Conservation (phyloP, 2,888 invertebrate genomes). For the Acleris literana region DNA sequence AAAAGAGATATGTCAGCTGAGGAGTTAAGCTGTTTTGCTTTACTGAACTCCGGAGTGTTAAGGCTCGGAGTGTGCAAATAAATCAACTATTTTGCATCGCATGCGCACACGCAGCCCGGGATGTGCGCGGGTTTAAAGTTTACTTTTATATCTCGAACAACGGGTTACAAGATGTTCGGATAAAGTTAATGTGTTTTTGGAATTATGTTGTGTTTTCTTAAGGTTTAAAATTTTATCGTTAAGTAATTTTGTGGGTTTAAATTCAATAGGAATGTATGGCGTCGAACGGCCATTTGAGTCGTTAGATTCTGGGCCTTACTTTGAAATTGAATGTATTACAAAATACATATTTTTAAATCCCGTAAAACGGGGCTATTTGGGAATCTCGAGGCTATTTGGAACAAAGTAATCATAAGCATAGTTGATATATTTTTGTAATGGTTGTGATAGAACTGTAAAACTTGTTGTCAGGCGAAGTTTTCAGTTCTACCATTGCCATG, state of each 20-base stretch:
- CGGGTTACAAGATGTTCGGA: constrained; percentile 36
- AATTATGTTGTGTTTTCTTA: constrained; percentile 21
- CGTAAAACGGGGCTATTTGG: too few species aligned
- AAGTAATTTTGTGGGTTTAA: neutral
- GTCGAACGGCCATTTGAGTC: too few species aligned
- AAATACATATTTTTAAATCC: too few species aligned
- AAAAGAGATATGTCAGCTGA: neutral
- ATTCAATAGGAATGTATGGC: neutral
- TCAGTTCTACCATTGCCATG: too few species aligned
- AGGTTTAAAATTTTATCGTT: neutral
- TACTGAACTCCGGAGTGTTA: constrained; percentile 50
- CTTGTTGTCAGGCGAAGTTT: too few species aligned
- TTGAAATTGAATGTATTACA: too few species aligned
- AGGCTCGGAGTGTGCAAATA: constrained; percentile 59
- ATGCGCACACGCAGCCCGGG: constrained; percentile 31
- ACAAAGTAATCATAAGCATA: too few species aligned
- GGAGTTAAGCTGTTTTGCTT: constrained; percentile 17
- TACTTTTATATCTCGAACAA: constrained; percentile 32
- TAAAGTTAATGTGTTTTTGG: constrained; percentile 24
- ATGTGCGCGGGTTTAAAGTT: constrained; percentile 19
- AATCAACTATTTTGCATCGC: constrained; percentile 77
- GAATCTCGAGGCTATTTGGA: too few species aligned
- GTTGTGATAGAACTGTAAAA: too few species aligned
- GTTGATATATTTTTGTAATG: too few species aligned
- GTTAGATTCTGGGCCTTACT: too few species aligned